Conservation (phyloP, 2,888 invertebrate genomes). For the Odontomyia ornata region DNA sequence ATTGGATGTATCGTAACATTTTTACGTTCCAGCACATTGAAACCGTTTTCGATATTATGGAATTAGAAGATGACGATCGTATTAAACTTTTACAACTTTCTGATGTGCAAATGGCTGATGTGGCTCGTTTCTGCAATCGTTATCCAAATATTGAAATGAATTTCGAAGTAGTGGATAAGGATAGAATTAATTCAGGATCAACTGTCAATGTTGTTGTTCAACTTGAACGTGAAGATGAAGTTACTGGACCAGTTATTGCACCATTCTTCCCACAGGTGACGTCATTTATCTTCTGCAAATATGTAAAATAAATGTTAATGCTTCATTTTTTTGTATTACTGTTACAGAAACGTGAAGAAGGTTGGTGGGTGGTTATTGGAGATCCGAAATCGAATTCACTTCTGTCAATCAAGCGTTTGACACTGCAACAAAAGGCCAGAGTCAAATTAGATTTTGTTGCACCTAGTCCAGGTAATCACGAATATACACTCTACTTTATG, state of each 20-base stretch:
- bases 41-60: slow-evolving; percentile 81
- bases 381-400: slow-evolving; percentile 94
- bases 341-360: slow-evolving; percentile 88
- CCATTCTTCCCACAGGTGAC: slow-evolving; percentile 95
- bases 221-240: slow-evolving; percentile 96
- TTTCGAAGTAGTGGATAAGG: slow-evolving; percentile 87
- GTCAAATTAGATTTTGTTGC: slow-evolving; percentile 83
- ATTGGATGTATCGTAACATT: too few relatives aligned
- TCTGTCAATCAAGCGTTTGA: slow-evolving; percentile 95
- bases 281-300: too few relatives aligned
- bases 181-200: slow-evolving; percentile 80
- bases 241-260: slow-evolving; percentile 95
- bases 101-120: slow-evolving; percentile 94
- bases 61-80: slow-evolving; percentile 85
- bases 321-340: slow-evolving; percentile 48
- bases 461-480: slow-evolving; percentile 86
- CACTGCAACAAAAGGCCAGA: slow-evolving; percentile 91
- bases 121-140: slow-evolving; percentile 97
- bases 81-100: slow-evolving; percentile 80
- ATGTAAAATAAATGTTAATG: neutral
- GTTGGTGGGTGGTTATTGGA: slow-evolving; percentile 99
- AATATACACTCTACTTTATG: slow-evolving; percentile 97
- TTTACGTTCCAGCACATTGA: slow-evolving; percentile 67
- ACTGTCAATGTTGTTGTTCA: slow-evolving; percentile 91
- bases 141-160: slow-evolving; percentile 98